A percentile compares a stretch with the other conserved stretches of the same genome.
Evolutionary conservation across 2,797 vertebrate species (phyloP).

Genomic region (Melopsittacus undulatus): DNA sequence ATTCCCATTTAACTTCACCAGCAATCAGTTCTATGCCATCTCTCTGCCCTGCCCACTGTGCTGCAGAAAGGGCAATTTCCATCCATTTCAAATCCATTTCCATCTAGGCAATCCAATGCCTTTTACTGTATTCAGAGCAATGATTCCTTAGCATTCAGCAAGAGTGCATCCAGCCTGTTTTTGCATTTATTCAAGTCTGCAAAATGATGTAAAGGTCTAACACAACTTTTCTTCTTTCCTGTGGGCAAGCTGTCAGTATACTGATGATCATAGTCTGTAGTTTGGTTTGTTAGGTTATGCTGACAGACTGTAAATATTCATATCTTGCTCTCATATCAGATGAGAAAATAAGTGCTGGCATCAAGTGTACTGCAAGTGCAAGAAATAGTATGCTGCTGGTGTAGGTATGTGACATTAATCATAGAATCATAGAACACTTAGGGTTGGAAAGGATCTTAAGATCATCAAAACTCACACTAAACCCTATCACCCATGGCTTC

Average conservation of each 20-base stretch:
- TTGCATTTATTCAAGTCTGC: neutral
- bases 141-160: neutral
- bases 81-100: neutral
- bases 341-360: neutral
- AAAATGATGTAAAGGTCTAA: neutral
- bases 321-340: neutral
- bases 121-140: neutral
- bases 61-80: neutral
- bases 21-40: neutral
- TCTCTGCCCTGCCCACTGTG: neutral
- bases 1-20: neutral
- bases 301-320: neutral
- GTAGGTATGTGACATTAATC: neutral
- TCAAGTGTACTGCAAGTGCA: neutral
- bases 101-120: neutral
- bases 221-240: neutral
- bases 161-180: neutral
- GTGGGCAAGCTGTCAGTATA: neutral
- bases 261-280: neutral
- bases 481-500: too few relatives aligned
- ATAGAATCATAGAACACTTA: neutral
- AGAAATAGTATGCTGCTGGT: neutral
- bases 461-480: too few relatives aligned
- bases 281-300: neutral
- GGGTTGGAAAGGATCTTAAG: too few relatives aligned